Base-by-base conservation (phyloP, 1,140 invertebrate species). In the Hirudo medicinalis region DNA sequence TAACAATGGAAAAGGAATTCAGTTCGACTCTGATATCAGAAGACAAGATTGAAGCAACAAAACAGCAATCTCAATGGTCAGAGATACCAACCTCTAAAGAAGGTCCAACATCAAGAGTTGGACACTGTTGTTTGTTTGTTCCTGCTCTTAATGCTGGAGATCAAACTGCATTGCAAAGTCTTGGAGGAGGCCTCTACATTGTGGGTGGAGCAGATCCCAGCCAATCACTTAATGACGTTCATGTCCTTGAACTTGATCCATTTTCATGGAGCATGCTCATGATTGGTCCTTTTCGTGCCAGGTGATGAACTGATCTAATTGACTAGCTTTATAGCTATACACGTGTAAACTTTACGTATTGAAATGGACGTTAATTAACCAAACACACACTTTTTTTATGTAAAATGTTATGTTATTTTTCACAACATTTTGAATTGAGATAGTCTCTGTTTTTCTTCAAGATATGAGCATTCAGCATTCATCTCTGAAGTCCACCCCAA, bases 151-250 rank as follows among this genome's bases (percentile, higher is more conserved):
- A 49, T 49, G 43, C 43, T 49, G 43, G 43, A 15, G 43, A 49
- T 49, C 43, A 49, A 17, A 49, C 0, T 17, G 11, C 43, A 49
- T 73, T 76, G 15, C 74, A 70, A n/a, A 75, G 79, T 72, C 22
- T 25, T 32, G 75, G 75, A 74, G 79, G 81, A 20, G 80, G 77
- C 67, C 73, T 82, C 6, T 79, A 78, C 74, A 72, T 81, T 25
- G 80, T 83, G 40, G 81, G 81, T 32, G 82, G 81, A 11, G 81
- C 81, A 17, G 81, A 80, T 74, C 82, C 81, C 13, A 77, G 76
- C 74, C 77, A 77, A 25, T 73, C 78, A 15, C 82, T 81, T 71
- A 75, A 75, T 74, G 81, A 83, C 68, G 79, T 77, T 0, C 79
- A 78, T 67, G 74, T 80, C 22, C 74, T 83, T 4, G 80, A 82